phyloP scores from a whole-genome alignment of 2,113 vertebrate species.

The Oenanthe oenanthe region DNA sequence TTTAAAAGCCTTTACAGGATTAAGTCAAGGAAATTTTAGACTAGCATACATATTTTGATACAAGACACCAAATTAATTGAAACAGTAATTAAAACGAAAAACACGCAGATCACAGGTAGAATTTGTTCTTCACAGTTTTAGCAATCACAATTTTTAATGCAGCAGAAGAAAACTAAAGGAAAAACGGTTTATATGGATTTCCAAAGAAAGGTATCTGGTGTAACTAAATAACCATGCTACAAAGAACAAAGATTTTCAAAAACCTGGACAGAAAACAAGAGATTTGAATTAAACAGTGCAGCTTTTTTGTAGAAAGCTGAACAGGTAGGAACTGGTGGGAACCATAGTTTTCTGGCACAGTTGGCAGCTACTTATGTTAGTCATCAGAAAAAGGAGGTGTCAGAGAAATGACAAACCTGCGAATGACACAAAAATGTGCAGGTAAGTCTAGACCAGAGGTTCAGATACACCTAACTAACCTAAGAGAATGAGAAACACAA shows the following conservation, averaged over 20 bases:
- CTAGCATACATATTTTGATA: neutral
- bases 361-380: neutral
- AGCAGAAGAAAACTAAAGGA: neutral
- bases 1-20: neutral
- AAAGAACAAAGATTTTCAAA: neutral
- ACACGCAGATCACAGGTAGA: neutral
- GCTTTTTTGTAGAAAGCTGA: neutral
- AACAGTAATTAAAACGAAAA: neutral
- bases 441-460: neutral
- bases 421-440: neutral
- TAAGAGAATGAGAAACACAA: conserved; percentile 13
- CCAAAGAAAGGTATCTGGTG: neutral
- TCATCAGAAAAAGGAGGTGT: neutral
- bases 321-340: neutral
- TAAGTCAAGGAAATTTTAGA: neutral
- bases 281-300: neutral
- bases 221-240: neutral
- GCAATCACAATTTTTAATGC: neutral
- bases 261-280: neutral
- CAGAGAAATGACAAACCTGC: neutral
- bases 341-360: neutral
- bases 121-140: neutral
- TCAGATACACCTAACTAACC: neutral
- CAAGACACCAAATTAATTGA: neutral
- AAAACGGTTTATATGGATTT: neutral